Conservation (phyloP, 2,888 invertebrate genomes). For the Archips crataeganus region DNA sequence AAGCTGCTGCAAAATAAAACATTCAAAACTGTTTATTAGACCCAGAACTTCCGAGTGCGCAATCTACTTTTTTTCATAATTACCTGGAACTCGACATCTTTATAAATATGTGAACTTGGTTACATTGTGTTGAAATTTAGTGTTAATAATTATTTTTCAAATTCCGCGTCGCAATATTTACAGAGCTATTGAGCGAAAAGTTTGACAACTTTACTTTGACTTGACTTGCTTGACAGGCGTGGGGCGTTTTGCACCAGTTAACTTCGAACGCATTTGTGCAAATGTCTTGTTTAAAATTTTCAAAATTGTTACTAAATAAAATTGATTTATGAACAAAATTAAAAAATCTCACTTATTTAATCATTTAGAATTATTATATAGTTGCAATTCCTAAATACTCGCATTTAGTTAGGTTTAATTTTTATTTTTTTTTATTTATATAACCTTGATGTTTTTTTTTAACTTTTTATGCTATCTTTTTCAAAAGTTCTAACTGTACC, state of each 20-base stretch:
- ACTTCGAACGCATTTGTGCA: background rate
- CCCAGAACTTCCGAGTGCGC: background rate
- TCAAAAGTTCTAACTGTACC: too few relatives aligned
- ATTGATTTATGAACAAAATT: too few relatives aligned
- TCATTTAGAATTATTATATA: too few relatives aligned
- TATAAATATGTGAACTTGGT: background rate
- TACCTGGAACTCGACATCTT: conserved; percentile 4
- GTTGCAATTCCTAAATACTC: too few relatives aligned
- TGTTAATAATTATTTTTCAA: conserved; percentile 5
- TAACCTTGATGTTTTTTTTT: too few relatives aligned
- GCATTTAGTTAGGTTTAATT: too few relatives aligned
- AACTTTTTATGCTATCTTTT: too few relatives aligned
- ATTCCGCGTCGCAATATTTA: conserved; percentile 16
- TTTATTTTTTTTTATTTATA: too few relatives aligned
- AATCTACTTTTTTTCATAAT: background rate
- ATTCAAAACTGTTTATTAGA: background rate
- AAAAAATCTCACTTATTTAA: too few relatives aligned
- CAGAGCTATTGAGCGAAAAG: conserved; percentile 24
- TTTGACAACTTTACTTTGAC: conserved; percentile 14
- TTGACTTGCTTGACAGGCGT: background rate
- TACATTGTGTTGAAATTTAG: conserved; percentile 16
- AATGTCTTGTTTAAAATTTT: background rate
- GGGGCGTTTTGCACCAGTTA: background rate
- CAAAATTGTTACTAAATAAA: too few relatives aligned
- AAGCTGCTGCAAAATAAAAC: conserved; percentile 60